These are phyloP conservation scores for Epicauta chinensis DNA, from an alignment of 1,140 invertebrate genomes.

Conservation along the genomic window DNA sequence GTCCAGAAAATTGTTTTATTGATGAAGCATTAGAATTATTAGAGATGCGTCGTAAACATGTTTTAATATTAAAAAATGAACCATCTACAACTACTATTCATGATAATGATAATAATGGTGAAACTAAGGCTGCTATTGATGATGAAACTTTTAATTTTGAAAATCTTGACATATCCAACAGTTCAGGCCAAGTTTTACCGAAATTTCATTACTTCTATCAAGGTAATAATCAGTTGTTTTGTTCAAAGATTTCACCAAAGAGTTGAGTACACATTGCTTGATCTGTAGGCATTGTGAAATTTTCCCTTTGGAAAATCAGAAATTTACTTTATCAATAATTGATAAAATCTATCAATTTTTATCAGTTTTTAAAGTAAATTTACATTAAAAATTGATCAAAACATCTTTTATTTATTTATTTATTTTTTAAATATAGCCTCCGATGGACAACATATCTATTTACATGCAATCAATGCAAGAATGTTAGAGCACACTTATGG, in stretches of 20 bases:
- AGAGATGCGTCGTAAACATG: slow-evolving; percentile 41
- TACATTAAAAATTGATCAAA: not conserved
- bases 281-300: slow-evolving; percentile 26
- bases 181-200: not conserved
- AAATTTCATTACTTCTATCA: slow-evolving; percentile 72
- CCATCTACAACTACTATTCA: not conserved
- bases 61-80: slow-evolving; percentile 8
- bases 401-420: not conserved
- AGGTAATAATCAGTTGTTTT: slow-evolving; percentile 48
- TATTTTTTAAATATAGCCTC: slow-evolving; percentile 50
- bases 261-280: slow-evolving; percentile 31
- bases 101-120: not conserved
- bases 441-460: slow-evolving; percentile 88
- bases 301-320: slow-evolving; percentile 32
- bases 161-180: slow-evolving; percentile 9
- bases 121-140: slow-evolving; percentile 1
- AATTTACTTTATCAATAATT: not conserved
- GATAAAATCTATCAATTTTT: too few species aligned
- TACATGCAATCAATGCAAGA: slow-evolving; percentile 85
- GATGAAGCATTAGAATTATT: slow-evolving; percentile 69
- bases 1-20: slow-evolving; percentile 78
- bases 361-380: too few species aligned
- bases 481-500: slow-evolving; percentile 86
- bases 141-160: slow-evolving; percentile 1
- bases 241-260: slow-evolving; percentile 25